Base-by-base conservation (phyloP, 2,888 invertebrate species). In the Mythimna lalbum region DNA sequence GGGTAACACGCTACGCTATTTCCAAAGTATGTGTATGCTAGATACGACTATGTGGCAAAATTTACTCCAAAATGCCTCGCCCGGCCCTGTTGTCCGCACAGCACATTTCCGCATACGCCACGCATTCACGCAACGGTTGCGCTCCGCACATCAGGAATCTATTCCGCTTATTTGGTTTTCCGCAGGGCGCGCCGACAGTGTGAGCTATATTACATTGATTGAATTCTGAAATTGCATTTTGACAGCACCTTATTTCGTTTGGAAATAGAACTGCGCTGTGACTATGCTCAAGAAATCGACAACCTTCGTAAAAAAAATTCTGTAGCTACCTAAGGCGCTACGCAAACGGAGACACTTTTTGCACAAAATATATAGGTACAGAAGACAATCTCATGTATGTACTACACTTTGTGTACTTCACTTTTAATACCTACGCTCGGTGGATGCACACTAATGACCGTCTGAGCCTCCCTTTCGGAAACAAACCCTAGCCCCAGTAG, bases 121-220 rank as follows among this genome's bases (percentile, higher is more conserved):
- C 47, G 36, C 31, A 59, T 79, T 62, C 53, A 33, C 47, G 52
- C 74, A 49, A 12, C 36, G 31, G 39, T 14, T 39, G 49, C 47
- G 23, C 57, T 31, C 39, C 31, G 31, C 49, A 63, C 47, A 73
- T 73, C 63, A 57, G 71, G 52, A 59, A 70, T 70, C 59, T 59
- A 53, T 70, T 70, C 23, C 57, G 52, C 63, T 36, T 39, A 62
- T 74, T 74, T 63, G 50, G 36, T 57, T 62, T 73, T 52, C 52
- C 47, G 57, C 49, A n/a, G 7, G 23, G 56, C 47, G 21, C 27
- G 12, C 17, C 50, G 19, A 71, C 36, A 62, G 57, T 73, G 74
- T 52, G 33, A 63, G 33, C 52, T 63, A 59, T 73, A 78, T 23
- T 39, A 52, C 31, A 47, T 39, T 60, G n/a, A 21, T 31, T 36